A percentile compares a stretch with the other conserved stretches of the same genome.
Evolutionary conservation across 2,113 vertebrate species (phyloP).

Genomic region (Zingel zingel): DNA sequence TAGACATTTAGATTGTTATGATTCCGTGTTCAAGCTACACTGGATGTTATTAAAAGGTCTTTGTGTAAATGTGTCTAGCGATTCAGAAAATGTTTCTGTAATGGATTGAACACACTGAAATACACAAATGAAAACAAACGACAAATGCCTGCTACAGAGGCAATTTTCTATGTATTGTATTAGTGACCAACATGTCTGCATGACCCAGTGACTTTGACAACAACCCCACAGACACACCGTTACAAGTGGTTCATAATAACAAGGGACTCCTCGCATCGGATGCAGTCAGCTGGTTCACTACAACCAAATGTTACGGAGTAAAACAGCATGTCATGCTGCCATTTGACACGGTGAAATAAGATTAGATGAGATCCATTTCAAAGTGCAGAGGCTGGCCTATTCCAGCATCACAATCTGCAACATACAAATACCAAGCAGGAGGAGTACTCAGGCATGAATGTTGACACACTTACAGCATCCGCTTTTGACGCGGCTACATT

Average conservation of each 20-base stretch:
- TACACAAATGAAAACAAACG: constrained; percentile 61
- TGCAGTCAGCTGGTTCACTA: constrained; percentile 80
- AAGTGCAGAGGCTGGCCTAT: constrained; percentile 70
- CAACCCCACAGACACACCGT: constrained; percentile 75
- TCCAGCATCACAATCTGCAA: constrained; percentile 53
- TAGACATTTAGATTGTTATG: constrained; percentile 42
- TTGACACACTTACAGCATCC: constrained; percentile 62
- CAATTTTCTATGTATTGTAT: constrained; percentile 87
- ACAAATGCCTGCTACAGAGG: constrained; percentile 65
- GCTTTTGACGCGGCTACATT: constrained; percentile 19
- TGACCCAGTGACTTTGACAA: constrained; percentile 76
- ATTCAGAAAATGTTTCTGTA: constrained; percentile 54
- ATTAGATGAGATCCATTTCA: constrained; percentile 84
- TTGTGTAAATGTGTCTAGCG: constrained; percentile 59
- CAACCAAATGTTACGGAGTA: constrained; percentile 84
- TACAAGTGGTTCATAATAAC: constrained; percentile 83
- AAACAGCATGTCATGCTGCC: constrained; percentile 85
- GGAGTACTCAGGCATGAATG: constrained; percentile 63
- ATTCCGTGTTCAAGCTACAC: constrained; percentile 55
- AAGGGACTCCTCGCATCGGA: constrained; percentile 76
- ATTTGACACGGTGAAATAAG: constrained; percentile 84
- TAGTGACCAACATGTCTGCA: constrained; percentile 80
- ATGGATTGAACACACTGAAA: constrained; percentile 56
- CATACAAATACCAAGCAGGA: constrained; percentile 57
- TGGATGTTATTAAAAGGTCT: constrained; percentile 71